A percentile compares a stretch with the other conserved stretches of the same genome.
Conservation (phyloP, 1,140 invertebrate species). For the Leptinotarsa undecemlineata region DNA sequence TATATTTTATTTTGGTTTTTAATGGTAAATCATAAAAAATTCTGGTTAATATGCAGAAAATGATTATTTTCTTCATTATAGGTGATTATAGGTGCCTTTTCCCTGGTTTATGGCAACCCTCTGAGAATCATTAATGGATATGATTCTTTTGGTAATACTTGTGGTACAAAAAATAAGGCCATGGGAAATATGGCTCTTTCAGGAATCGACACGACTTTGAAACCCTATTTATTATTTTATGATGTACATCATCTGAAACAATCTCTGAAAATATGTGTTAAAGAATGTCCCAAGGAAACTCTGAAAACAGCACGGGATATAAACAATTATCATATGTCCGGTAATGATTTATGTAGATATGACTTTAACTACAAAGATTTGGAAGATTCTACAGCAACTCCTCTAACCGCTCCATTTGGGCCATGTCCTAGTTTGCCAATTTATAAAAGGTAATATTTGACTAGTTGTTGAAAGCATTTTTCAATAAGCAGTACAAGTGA, state of each 20-base stretch:
- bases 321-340: constrained; percentile 70
- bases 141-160: constrained; percentile 96
- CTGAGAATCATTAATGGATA: constrained; percentile 87
- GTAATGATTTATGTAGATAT: constrained; percentile 74
- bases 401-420: constrained; percentile 64
- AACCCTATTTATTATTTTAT: constrained; percentile 83
- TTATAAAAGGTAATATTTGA: constrained; percentile 61
- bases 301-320: constrained; percentile 70
- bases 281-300: constrained; percentile 76
- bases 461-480: not conserved
- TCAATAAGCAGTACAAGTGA: too few relatives aligned
- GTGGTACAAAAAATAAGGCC: constrained; percentile 77
- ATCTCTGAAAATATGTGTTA: constrained; percentile 87
- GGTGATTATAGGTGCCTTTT: constrained; percentile 86
- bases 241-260: constrained; percentile 75
- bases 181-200: constrained; percentile 75
- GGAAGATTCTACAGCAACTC: constrained; percentile 36
- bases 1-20: constrained; percentile 86
- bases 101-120: constrained; percentile 88
- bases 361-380: constrained; percentile 67
- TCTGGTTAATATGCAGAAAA: constrained; percentile 37
- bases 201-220: constrained; percentile 79
- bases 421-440: constrained; percentile 75
- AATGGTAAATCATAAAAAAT: constrained; percentile 68
- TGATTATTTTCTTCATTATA: constrained; percentile 46